A percentile compares a stretch with the other conserved stretches of the same genome.
Evolutionary conservation across 2,113 vertebrate species (phyloP).

Genomic region (Bubo scandiacus): DNA sequence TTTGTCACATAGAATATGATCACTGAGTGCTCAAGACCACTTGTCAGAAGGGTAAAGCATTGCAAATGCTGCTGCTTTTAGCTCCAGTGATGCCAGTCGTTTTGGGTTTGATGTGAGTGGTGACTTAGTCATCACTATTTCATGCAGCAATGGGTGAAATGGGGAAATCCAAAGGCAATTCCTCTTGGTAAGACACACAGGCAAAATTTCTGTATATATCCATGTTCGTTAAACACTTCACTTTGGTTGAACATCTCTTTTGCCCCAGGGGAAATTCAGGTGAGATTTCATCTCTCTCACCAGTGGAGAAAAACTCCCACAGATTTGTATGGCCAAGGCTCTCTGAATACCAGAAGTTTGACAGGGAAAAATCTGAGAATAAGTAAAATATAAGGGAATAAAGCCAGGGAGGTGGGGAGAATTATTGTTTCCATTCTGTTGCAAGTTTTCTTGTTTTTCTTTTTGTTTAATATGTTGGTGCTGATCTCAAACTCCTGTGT

Average conservation of each 20-base stretch:
- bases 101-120: neutral
- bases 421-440: neutral
- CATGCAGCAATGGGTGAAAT: neutral
- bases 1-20: fast-evolving
- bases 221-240: neutral
- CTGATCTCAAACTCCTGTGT: neutral
- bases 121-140: fast-evolving
- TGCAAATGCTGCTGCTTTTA: neutral
- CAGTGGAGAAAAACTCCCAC: neutral
- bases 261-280: neutral
- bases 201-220: neutral
- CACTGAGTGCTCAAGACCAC: too few species aligned
- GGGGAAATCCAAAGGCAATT: neutral
- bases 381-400: neutral
- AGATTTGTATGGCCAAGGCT: neutral
- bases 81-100: neutral
- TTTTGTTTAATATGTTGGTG: neutral
- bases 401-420: neutral
- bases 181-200: neutral
- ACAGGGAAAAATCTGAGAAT: neutral
- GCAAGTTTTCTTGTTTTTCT: neutral
- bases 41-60: neutral
- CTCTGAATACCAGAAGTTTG: neutral
- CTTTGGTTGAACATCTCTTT: neutral
- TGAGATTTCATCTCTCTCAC: neutral